Evolutionary conservation across 2,797 vertebrate species (phyloP).

Genomic region (Onychomys torridus): DNA sequence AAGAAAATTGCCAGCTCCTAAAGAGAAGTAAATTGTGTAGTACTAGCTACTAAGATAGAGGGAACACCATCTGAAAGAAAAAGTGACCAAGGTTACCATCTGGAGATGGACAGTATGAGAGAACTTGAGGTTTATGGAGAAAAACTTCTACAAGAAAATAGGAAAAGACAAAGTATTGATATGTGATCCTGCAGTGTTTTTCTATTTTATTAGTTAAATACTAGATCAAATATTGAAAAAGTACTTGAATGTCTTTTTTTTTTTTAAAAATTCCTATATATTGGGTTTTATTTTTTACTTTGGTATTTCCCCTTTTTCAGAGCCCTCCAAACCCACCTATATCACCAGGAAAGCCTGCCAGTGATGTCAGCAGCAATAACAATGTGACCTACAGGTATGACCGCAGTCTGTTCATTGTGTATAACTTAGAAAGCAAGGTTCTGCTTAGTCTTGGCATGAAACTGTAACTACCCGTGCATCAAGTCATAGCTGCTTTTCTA

Average conservation of each 20-base stretch:
- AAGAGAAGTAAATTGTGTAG: constrained; percentile 86
- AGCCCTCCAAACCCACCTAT: constrained; percentile 81
- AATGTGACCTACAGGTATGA: constrained; percentile 86
- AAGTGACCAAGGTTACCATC: constrained; percentile 41
- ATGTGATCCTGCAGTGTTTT: not conserved
- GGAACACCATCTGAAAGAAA: constrained; percentile 65
- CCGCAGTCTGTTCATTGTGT: not conserved
- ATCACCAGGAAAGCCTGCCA: constrained; percentile 87
- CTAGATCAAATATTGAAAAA: not conserved
- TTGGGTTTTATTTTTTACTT: constrained; percentile 53
- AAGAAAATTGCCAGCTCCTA: constrained; percentile 94
- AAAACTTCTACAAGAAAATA: constrained; percentile 85
- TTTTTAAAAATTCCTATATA: not conserved
- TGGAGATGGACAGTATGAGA: constrained; percentile 54
- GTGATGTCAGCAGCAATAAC: constrained; percentile 81
- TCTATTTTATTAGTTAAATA: not conserved
- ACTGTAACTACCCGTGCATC: not conserved
- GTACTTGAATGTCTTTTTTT: not conserved
- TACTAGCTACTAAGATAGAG: constrained; percentile 68
- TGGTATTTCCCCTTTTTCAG: constrained; percentile 65
- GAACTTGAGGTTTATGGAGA: constrained; percentile 81
- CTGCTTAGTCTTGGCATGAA: constrained; percentile 17
- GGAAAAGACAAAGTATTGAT: constrained; percentile 91
- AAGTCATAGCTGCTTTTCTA: constrained; percentile 32
- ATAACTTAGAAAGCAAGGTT: constrained; percentile 39